A percentile compares a stretch with the other conserved stretches of the same genome.
These are phyloP conservation scores for Chymomyza procnemis DNA, from an alignment of 2,888 invertebrate species.

Conservation along the genomic window DNA sequence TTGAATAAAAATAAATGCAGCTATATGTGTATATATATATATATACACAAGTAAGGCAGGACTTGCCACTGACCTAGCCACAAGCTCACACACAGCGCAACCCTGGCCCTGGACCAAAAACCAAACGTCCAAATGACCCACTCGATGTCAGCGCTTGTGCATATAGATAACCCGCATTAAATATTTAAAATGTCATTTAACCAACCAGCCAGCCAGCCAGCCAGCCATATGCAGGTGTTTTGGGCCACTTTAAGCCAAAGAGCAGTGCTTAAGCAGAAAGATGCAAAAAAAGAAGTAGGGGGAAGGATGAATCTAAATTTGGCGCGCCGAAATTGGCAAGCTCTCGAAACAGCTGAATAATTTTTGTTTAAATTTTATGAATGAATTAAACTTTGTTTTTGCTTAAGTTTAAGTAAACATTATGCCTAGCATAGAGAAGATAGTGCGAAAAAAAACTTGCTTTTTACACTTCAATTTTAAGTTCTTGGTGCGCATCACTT, in stretches of 20 bases:
- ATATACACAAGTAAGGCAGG: neutral
- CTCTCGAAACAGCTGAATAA: too few species aligned
- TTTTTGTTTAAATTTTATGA: too few species aligned
- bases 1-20: slow-evolving; percentile 23
- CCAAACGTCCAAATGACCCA: neutral
- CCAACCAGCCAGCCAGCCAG: slow-evolving; percentile 20
- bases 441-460: too few species aligned
- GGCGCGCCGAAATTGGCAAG: too few species aligned
- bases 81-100: slow-evolving; percentile 16
- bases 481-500: too few species aligned
- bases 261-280: neutral
- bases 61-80: slow-evolving; percentile 7
- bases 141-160: neutral
- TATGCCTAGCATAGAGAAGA: too few species aligned
- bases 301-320: too few species aligned
- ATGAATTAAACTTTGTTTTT: too few species aligned
- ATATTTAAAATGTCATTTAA: slow-evolving; percentile 32
- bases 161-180: slow-evolving; percentile 14
- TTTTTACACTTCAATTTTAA: too few species aligned
- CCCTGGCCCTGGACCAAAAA: neutral
- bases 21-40: too few species aligned
- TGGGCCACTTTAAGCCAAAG: neutral
- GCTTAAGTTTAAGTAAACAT: too few species aligned
- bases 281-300: neutral
- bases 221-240: slow-evolving; percentile 5